phyloP scores from a whole-genome alignment of 2,797 vertebrate species.

The Glyptemys insculpta region DNA sequence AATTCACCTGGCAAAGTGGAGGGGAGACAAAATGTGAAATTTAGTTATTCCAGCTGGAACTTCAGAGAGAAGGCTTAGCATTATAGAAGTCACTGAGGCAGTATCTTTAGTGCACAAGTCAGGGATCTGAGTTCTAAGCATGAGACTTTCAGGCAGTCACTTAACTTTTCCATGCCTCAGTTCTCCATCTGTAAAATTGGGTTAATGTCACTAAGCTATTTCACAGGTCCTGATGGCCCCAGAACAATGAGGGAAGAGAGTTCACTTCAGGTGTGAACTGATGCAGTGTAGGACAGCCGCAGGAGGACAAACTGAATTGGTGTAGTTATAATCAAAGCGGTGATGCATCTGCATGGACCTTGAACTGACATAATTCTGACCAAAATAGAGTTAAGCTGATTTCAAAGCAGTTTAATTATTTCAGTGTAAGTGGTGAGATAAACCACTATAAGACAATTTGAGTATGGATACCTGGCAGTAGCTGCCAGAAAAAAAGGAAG shows the following conservation, averaged over 20 bases:
- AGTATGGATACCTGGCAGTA: background rate
- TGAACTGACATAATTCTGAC: background rate
- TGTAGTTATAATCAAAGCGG: background rate
- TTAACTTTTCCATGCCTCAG: background rate
- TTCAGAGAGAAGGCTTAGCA: background rate
- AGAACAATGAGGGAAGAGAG: background rate
- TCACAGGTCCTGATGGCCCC: background rate
- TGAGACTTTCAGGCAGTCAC: background rate
- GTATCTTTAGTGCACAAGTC: background rate
- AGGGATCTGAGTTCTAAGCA: background rate
- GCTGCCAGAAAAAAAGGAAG: background rate
- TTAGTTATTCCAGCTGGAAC: background rate
- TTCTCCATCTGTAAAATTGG: background rate
- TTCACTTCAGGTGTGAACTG: background rate
- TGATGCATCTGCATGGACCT: background rate
- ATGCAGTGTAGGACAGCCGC: background rate
- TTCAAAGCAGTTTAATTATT: background rate
- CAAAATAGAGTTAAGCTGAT: background rate
- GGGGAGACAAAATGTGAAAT: background rate
- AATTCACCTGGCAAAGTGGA: conserved; percentile 89
- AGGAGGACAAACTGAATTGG: background rate
- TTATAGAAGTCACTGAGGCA: background rate
- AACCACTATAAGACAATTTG: background rate
- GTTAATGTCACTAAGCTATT: background rate
- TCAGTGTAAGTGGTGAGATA: background rate